Evolutionary conservation across 1,140 invertebrate genomes (phyloP), one percentile per base, ranked within the genome.

Genomic region (Bombus vancouverensis): DNA sequence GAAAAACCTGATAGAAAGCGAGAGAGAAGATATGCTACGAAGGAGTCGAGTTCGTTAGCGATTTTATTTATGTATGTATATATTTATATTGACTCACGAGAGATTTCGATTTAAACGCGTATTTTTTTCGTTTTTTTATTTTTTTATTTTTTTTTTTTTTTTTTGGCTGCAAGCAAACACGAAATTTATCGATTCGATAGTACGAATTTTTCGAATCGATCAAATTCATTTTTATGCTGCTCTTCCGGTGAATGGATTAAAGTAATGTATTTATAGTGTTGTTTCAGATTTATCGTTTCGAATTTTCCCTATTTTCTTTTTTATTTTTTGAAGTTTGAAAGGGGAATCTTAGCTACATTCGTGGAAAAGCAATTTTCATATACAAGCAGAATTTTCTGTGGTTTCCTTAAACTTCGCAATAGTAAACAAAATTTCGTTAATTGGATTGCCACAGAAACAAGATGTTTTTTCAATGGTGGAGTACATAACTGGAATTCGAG

Each of bases 41-140:
- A 28, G 39, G 47, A 81, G 81, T 85, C 71, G 47, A 80, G 90
- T 92, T 91, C 80, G 90, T 91, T 91, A 90, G 87, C 88, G 85
- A 37, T 53, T 71, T 25, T 44, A 72, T 72, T 81, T 72, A 34
- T 57, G 32, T 53, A 37, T 53, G 44, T 22, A 25, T 59, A 34
- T 42, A 39, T 70, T 47, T 53, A 66, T 13, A n/a, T 28, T 13
- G 42, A 47, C 9, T 10, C 4, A 3, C n/a, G 47, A 18, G 18
- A 34, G 34, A 9, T 25, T 12, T 18, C 66, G 8, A 39, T 6
- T 34, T 8, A 10, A 47, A 22, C 3, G 34, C 3, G 57, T 59
- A 59, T 59, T 25, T 57, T 25, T 22, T 57, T 28, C 37, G 37
- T 32, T 32, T 37, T 22, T 53, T 5, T 53, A 6, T 22, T 0